Evolutionary conservation across 2,113 vertebrate genomes (phyloP), one percentile per base, ranked within the genome.

Genomic region (Mormyrus lacerda): DNA sequence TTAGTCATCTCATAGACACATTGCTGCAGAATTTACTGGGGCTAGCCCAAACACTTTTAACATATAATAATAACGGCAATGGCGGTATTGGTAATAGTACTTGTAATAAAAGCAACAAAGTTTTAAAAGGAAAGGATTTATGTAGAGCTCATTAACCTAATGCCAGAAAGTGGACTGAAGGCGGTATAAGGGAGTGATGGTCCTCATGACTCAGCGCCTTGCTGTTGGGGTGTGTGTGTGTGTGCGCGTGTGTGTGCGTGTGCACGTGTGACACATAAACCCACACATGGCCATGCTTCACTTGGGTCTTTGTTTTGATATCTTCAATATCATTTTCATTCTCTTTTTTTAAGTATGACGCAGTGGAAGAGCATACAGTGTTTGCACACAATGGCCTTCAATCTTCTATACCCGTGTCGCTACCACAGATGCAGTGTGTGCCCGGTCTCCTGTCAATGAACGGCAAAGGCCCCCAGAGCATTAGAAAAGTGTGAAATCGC

Each of bases 11-110:
- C 90, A 90, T 92, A 93, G 87, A 87, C 84, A 91, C 93, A 95
- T 92, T 89, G 31, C 0, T 50, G 88, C 85, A 82, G 88, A 92
- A 91, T 89, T 91, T 92, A 92, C 73, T 92, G 90, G 90, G 94
- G 90, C 94, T 94, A 88, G 92, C 92, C 92, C 91, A 90, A 42
- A 89, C 87, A 91, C 90, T 90, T 50, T 89, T 85, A 84, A 88
- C 55, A 93, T 44, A 92, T 91, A 93, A 92, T 90, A 91, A 91
- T 93, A 92, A 89, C 90, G 94, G 92, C 92, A 91, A 91, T 90
- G 89, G 88, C 92, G 89, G 88, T 27, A 42, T 79, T 79, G n/a
- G n/a, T 11, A 69, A 69, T 31, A 44, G 88, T 90, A 91, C 45
- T 89, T 31, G 13, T 92, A 90, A 89, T 87, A 89, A 90, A 89